Evolutionary conservation across 2,888 invertebrate species (phyloP), one percentile per base, ranked within the genome.

Genomic region (Autographa pulchrina): DNA sequence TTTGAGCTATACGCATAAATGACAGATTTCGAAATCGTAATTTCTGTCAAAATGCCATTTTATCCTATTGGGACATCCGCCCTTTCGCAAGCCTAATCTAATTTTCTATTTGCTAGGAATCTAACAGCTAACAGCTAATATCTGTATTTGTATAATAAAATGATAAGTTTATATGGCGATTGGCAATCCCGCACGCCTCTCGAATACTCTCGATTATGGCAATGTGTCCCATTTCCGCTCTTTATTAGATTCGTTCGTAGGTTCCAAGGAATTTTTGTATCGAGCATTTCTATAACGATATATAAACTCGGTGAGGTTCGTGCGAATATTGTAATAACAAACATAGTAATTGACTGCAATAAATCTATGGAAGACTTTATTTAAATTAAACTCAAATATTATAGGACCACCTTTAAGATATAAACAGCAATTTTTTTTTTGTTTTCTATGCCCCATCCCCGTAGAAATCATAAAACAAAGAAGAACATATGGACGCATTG

Each of bases 221-320:
- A 35, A 41, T 54, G 59, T 25, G 69, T 54, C 35, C 20, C 62
- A 65, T 70, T 62, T 70, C 58, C 31, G 16, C 32, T 18, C 41
- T 75, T 75, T 62, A 75, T 70, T 65, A 69, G 18, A 31, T 4
- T 11, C 14, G 32, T 56, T 69, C 35, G 35, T 59, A 62, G 9
- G 32, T 41, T 20, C 62, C 2, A 2, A 48, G 54, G 25, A 56
- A 14, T 20, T 56, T 56, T 25, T 20, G 13, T 4, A 56, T 11
- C 4, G 25, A 20, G 25, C 13, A 56, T 56, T 56, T 25, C 25
- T 18, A n/a, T n/a, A n/a, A 9, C 20, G 9, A n/a, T 54, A 20
- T 52, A 9, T 6, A 18, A 54, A 54, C 20, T 1, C 9, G 11
- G 1, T 43, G 14, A 16, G 16, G 43, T 14, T 16, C 16, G n/a